Conservation (phyloP, 2,888 invertebrate species). For the Bombyx huttoni region DNA sequence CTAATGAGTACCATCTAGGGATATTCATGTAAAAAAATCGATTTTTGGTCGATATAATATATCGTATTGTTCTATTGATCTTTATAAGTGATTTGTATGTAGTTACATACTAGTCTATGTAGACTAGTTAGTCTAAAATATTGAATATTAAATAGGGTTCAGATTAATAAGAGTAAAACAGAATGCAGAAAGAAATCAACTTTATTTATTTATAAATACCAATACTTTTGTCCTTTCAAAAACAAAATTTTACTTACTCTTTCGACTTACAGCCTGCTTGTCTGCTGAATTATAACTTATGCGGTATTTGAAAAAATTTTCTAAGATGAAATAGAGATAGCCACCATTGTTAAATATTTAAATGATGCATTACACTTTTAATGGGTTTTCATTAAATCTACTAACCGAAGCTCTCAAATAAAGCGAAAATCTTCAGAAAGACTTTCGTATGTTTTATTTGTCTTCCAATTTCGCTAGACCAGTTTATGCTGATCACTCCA, state of each 20-base stretch:
- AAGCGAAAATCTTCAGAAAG: slow-evolving; percentile 7
- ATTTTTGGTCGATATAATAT: slow-evolving; percentile 10
- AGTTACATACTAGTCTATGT: slow-evolving; percentile 2
- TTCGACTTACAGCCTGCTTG: slow-evolving; percentile 12
- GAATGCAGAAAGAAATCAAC: slow-evolving; percentile 3
- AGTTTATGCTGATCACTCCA: slow-evolving; percentile 19
- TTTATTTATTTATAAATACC: slow-evolving; percentile 11
- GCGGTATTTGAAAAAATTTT: slow-evolving; percentile 14
- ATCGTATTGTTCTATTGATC: slow-evolving; percentile 12
- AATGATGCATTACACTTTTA: slow-evolving; percentile 12
- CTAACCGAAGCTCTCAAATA: slow-evolving; percentile 11
- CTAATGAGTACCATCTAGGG: too few species aligned
- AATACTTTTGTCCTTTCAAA: slow-evolving; percentile 12
- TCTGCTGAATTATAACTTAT: slow-evolving; percentile 11
- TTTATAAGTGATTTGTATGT: slow-evolving; percentile 5
- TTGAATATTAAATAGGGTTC: slow-evolving; percentile 9
- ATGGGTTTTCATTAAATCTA: slow-evolving; percentile 13
- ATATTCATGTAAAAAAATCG: background rate
- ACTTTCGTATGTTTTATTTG: slow-evolving; percentile 12
- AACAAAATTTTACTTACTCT: slow-evolving; percentile 12
- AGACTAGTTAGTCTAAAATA: slow-evolving; percentile 7
- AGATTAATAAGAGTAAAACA: slow-evolving; percentile 6
- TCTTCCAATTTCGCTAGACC: slow-evolving; percentile 17
- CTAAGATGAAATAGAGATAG: slow-evolving; percentile 12
- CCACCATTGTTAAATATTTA: slow-evolving; percentile 16